Evolutionary conservation across 2,888 invertebrate genomes (phyloP), one percentile per base, ranked within the genome.

Genomic region (Aphodius sticticus): DNA sequence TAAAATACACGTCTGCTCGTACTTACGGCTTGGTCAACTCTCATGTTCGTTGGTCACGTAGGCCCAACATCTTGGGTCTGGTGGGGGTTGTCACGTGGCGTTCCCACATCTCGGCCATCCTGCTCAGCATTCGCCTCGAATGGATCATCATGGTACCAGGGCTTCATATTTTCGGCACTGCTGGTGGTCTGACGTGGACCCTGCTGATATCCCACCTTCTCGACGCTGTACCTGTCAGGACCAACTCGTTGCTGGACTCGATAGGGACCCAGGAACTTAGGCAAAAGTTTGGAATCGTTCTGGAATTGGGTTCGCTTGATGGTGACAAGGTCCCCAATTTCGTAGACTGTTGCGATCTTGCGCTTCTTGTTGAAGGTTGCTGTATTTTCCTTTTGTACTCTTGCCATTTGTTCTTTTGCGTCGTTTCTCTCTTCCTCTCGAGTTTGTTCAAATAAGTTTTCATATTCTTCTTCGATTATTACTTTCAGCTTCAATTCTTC

Each of bases 381-480:
- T 26, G 36, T 3, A 71, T 70, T 77, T 70, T 70, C 70, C 16
- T 77, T 36, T 14, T 77, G 77, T 6, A 70, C 77, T 35, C 15
- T 35, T n/a, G 37, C 15, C 36, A 77, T 77, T 70, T 70, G 76
- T 16, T 69, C 53, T 69, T 16, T 14, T 38, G 76, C 69, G 6
- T 76, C 76, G n/a, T 16, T 69, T 16, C 53, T 6, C n/a, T 7
- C 69, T 53, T 69, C 76, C 53, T 53, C 76, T 16, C 53, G 16
- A 38, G 9, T 69, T 76, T 16, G 69, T 15, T 76, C 70, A 78
- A 84, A 85, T 3, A 76, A 35, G 6, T 15, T 53, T 3, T 81
- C n/a, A 12, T 69, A 53, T 81, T 84, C 84, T 37, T 80, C 76
- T 72, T 76, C 76, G 15, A 76, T 76, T 4, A 76, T 7, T 38